Evolutionary conservation across 1,140 invertebrate species (phyloP), one percentile per base, ranked within the genome.

Genomic region (Arctopsyche grandis): DNA sequence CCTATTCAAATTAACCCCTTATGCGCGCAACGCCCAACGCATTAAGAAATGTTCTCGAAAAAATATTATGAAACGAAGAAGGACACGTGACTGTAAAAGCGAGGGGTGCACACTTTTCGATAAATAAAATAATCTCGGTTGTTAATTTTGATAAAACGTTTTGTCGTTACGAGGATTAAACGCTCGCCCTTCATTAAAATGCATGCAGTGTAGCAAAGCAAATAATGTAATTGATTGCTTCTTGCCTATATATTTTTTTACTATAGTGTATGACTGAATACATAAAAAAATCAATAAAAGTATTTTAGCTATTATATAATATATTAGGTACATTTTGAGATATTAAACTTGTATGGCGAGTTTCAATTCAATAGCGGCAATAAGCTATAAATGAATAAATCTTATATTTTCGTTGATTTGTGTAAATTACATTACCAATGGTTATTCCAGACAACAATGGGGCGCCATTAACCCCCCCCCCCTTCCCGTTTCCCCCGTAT

Each of bases 371-470:
- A 38, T 38, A 7, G 29, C 29, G 29, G 29, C 29, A 38, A 38
- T 38, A 38, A 38, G 29, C 29, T 4, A 38, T 38, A 38, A 38
- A 38, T 38, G 29, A 38, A 38, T 38, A 38, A 38, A 38, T 38
- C 29, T 38, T 38, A 38, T 38, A 38, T 38, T 66, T 26, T 24
- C 12, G 10, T 24, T 12, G 24, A 66, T 26, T 66, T 12, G 63
- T 26, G 63, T 60, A 22, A 24, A 66, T 52, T 52, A 14, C 10
- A 52, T 16, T 16, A 52, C 48, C 10, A 12, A 16, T 52, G 10
- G 21, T 26, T 12, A 14, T 4, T 22, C 24, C 80, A 77, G 77
- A 79, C 80, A 81, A 81, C 80, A 81, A 81, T 81, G 78, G 79
- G 66, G 58, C 63, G 75, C 52, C 76, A 22, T 43, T 77, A 78